Conservation (phyloP, 2,113 vertebrate genomes). For the Paracanthobrama guichenoti region DNA sequence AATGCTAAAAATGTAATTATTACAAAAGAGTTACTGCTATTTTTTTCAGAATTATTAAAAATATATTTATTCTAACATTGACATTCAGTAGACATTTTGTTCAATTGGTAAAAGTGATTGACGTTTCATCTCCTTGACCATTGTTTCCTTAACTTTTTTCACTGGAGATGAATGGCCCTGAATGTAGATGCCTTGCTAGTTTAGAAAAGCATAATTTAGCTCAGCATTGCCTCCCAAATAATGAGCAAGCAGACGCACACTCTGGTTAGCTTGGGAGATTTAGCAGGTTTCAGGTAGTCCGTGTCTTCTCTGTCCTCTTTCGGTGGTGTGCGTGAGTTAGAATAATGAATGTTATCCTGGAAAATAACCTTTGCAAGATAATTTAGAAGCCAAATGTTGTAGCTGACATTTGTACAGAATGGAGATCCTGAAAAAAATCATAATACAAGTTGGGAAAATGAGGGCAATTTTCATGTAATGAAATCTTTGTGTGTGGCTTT, state of each 20-base stretch:
- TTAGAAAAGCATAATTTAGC: not conserved
- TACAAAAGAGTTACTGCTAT: not conserved
- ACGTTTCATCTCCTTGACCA: not conserved
- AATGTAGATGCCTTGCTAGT: not conserved
- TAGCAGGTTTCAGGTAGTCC: constrained; percentile 5
- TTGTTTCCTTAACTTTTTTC: not conserved
- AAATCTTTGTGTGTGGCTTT: constrained; percentile 15
- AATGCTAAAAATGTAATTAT: not conserved
- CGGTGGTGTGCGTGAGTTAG: not conserved
- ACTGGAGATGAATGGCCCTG: not conserved
- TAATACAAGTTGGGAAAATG: constrained; percentile 18
- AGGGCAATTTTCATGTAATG: constrained; percentile 37
- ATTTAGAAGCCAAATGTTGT: constrained; percentile 37
- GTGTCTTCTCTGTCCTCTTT: not conserved
- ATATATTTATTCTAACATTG: not conserved
- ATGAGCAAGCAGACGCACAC: not conserved
- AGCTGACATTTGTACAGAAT: constrained; percentile 40
- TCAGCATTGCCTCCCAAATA: not conserved
- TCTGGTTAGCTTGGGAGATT: not conserved
- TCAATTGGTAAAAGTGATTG: not conserved
- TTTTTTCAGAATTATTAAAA: not conserved
- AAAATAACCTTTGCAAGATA: constrained; percentile 39
- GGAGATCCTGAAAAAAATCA: constrained; percentile 26
- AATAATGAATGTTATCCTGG: constrained; percentile 38
- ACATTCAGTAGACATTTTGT: not conserved